Conservation (phyloP, 2,888 invertebrate species). For the Baronia brevicornis region DNA sequence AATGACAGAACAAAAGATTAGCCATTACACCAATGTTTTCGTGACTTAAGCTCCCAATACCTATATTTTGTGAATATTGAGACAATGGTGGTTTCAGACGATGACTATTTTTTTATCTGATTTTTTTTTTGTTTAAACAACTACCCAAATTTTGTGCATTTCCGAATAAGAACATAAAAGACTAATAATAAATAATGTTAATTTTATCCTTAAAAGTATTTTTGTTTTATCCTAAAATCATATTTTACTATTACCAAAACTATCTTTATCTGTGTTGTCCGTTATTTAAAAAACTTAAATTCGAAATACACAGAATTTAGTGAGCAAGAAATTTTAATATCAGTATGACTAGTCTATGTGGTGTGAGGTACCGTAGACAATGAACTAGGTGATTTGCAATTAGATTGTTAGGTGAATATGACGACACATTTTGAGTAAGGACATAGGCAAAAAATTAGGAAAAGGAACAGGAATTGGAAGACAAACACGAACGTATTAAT, state of each 20-base stretch:
- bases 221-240: too few relatives aligned
- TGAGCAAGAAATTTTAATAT: conserved; percentile 17
- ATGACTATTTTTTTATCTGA: conserved; percentile 33
- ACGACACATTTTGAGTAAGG: conserved; percentile 20
- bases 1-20: conserved; percentile 66
- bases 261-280: too few relatives aligned
- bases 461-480: conserved; percentile 1
- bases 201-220: too few relatives aligned
- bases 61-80: conserved; percentile 59
- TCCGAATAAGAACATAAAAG: conserved; percentile 17
- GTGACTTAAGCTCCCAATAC: conserved; percentile 66
- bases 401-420: conserved; percentile 29
- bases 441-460: too few relatives aligned
- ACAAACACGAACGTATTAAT: too few relatives aligned
- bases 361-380: conserved; percentile 55
- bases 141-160: conserved; percentile 27
- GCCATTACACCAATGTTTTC: conserved; percentile 63
- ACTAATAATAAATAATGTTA: too few relatives aligned
- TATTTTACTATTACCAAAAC: too few relatives aligned
- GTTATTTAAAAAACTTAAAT: too few relatives aligned
- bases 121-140: too few relatives aligned
- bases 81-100: conserved; percentile 63
- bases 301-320: too few relatives aligned
- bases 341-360: conserved; percentile 43
- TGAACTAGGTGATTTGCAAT: conserved; percentile 32